phyloP scores from a whole-genome alignment of 2,113 vertebrate genomes.

The Henicopernis longicauda region DNA sequence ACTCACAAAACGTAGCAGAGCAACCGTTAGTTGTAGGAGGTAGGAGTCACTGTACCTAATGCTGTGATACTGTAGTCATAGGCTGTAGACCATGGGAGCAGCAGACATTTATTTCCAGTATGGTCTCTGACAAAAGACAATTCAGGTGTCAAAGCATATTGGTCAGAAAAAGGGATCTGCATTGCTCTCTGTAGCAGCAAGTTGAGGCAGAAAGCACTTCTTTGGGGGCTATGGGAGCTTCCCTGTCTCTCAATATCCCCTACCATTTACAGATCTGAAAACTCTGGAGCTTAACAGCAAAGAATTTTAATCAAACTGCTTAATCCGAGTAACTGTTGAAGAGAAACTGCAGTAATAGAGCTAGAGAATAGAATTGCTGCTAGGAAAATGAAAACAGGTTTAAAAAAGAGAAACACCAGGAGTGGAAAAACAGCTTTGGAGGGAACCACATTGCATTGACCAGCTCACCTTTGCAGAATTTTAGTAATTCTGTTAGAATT shows the following conservation, averaged over 20 bases:
- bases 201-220: background rate
- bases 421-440: background rate
- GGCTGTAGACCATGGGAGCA: background rate
- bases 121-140: background rate
- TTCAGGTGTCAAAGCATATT: background rate
- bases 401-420: background rate
- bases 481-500: slow-evolving; percentile 17
- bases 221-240: background rate
- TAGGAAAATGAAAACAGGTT: slow-evolving; percentile 18
- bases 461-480: background rate
- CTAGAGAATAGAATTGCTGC: background rate
- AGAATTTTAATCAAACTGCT: slow-evolving; percentile 7
- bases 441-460: background rate
- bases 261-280: background rate
- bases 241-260: background rate
- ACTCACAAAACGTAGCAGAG: background rate
- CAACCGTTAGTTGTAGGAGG: background rate
- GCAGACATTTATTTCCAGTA: background rate
- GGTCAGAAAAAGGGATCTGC: background rate
- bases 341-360: slow-evolving; percentile 2
- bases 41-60: background rate
- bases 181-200: background rate
- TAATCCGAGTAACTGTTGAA: background rate
- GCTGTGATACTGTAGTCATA: background rate
- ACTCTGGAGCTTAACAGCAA: background rate